Evolutionary conservation across 1,140 invertebrate genomes (phyloP).

Genomic region (Dendroctonus ponderosae): DNA sequence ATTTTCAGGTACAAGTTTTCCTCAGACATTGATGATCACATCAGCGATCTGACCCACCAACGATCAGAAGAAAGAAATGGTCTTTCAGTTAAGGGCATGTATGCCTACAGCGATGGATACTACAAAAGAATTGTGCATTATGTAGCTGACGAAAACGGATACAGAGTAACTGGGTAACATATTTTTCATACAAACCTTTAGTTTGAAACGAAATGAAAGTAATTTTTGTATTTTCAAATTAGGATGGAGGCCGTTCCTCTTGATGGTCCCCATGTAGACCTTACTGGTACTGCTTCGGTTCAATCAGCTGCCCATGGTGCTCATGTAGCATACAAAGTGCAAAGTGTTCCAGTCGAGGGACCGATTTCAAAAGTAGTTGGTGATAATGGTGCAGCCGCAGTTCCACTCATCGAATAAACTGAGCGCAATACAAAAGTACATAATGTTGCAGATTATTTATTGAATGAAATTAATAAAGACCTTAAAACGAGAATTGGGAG

Average conservation of each 20-base stretch:
- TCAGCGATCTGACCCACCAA: slow-evolving; percentile 53
- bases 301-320: slow-evolving; percentile 47
- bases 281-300: slow-evolving; percentile 53
- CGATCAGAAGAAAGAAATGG: slow-evolving; percentile 56
- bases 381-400: neutral
- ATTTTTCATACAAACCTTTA: neutral
- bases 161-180: slow-evolving; percentile 56
- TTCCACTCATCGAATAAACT: too few relatives aligned
- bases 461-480: too few relatives aligned
- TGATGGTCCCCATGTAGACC: slow-evolving; percentile 52
- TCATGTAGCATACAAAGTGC: slow-evolving; percentile 47
- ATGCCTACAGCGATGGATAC: slow-evolving; percentile 60
- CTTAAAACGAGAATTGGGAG: too few relatives aligned
- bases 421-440: too few relatives aligned
- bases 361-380: slow-evolving; percentile 37
- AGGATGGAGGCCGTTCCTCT: slow-evolving; percentile 48
- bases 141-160: slow-evolving; percentile 60
- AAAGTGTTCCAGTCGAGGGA: slow-evolving; percentile 43
- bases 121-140: slow-evolving; percentile 57
- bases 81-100: slow-evolving; percentile 54
- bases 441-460: too few relatives aligned
- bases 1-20: slow-evolving; percentile 53
- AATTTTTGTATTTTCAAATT: slow-evolving; percentile 6
- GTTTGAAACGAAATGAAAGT: neutral
- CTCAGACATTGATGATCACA: slow-evolving; percentile 54